A percentile compares a stretch with the other conserved stretches of the same genome.
phyloP scores from a whole-genome alignment of 2,888 invertebrate genomes.

The Panopea generosa region DNA sequence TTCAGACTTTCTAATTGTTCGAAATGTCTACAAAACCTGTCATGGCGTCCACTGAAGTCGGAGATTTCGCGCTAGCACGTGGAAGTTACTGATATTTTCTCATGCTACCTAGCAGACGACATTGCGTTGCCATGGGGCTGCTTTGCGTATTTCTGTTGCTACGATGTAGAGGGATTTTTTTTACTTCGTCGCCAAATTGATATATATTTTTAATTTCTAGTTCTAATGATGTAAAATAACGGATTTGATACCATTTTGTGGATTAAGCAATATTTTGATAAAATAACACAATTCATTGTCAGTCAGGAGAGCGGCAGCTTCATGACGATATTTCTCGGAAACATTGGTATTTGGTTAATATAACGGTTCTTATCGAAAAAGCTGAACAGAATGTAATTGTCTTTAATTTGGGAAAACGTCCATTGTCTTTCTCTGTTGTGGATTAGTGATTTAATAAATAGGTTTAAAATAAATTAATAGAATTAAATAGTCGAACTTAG shows the following conservation, averaged over 20 bases:
- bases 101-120: slow-evolving; percentile 2
- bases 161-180: neutral
- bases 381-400: neutral
- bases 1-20: slow-evolving; percentile 24
- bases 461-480: no score
- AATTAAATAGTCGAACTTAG: no score
- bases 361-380: neutral
- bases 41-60: slow-evolving; percentile 8
- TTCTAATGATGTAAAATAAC: no score
- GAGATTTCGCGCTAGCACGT: neutral
- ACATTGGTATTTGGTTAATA: slow-evolving; percentile 2
- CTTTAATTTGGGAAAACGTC: slow-evolving; percentile 2
- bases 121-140: slow-evolving; percentile 1
- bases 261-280: no score
- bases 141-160: slow-evolving; percentile 6
- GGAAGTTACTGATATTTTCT: slow-evolving; percentile 9
- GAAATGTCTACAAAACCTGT: slow-evolving; percentile 26
- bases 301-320: no score
- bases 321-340: neutral
- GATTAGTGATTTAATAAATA: no score
- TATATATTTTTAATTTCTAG: no score
- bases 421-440: neutral
- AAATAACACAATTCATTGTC: no score
- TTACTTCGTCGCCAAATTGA: no score
- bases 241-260: no score